Evolutionary conservation across 2,113 vertebrate genomes (phyloP).

Genomic region (Lutjanus erythropterus): DNA sequence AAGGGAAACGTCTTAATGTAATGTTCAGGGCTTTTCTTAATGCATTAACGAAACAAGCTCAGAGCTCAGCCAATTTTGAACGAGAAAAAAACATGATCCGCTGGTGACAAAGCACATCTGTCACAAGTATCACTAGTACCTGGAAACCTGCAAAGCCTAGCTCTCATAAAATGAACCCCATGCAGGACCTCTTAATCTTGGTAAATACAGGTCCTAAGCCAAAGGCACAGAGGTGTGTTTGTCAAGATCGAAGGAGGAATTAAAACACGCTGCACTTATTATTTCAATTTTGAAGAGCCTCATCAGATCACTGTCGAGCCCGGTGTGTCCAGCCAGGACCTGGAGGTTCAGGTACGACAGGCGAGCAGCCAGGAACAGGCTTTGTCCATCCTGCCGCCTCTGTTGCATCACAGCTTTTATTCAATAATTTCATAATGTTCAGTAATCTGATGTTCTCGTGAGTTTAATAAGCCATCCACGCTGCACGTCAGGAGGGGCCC

Average conservation of each 20-base stretch:
- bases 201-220: neutral
- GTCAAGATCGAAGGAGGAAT: neutral
- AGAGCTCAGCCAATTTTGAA: no score
- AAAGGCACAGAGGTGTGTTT: neutral
- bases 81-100: no score
- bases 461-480: conserved; percentile 18
- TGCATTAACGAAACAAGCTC: no score
- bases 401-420: conserved; percentile 4
- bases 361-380: conserved; percentile 22
- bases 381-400: conserved; percentile 16
- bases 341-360: neutral
- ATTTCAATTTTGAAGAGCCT: conserved; percentile 37
- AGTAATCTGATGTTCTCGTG: conserved; percentile 48
- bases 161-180: no score
- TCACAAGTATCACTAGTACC: no score
- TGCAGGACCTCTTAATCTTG: neutral
- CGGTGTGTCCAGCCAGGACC: neutral
- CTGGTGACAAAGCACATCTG: no score
- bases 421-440: conserved; percentile 41
- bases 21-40: no score
- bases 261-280: conserved; percentile 34
- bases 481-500: conserved; percentile 40
- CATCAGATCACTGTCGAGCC: conserved; percentile 31
- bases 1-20: no score
- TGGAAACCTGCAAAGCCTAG: no score